Evolutionary conservation across 2,888 invertebrate species (phyloP).

Genomic region (Cremastinae sp.): DNA sequence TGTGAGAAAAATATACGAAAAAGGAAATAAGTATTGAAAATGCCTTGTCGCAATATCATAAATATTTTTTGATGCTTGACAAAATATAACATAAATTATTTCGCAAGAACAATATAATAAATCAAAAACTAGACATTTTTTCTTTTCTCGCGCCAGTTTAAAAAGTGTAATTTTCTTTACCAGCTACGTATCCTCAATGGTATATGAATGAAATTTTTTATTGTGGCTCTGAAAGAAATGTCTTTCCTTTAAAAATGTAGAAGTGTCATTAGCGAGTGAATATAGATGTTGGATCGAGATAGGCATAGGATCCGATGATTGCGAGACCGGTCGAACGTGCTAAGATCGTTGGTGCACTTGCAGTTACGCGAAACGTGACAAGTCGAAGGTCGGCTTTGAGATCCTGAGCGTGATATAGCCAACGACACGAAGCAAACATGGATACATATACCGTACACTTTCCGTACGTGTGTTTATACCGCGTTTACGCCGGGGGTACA

Average conservation of each 20-base stretch:
- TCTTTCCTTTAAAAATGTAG: neutral
- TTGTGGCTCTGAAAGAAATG: too few species aligned
- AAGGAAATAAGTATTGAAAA: too few species aligned
- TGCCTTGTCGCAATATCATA: too few species aligned
- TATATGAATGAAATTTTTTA: too few species aligned
- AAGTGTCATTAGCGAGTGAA: neutral
- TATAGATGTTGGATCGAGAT: neutral
- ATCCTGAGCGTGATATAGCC: constrained; percentile 25
- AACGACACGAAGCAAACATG: neutral
- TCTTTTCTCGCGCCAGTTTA: too few species aligned
- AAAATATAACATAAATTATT: too few species aligned
- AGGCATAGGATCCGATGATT: constrained; percentile 16
- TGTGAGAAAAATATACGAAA: too few species aligned
- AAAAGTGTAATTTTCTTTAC: too few species aligned
- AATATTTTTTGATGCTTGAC: too few species aligned
- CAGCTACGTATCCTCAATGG: too few species aligned
- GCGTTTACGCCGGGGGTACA: constrained; percentile 17
- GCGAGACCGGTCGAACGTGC: constrained; percentile 35
- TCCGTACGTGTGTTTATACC: neutral
- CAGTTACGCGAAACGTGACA: constrained; percentile 52
- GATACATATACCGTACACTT: constrained; percentile 17
- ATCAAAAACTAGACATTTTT: too few species aligned
- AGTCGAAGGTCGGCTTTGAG: constrained; percentile 53
- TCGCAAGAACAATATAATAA: too few species aligned
- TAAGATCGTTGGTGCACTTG: constrained; percentile 46